phyloP scores from a whole-genome alignment of 2,113 vertebrate species.

The Clarias gariepinus region DNA sequence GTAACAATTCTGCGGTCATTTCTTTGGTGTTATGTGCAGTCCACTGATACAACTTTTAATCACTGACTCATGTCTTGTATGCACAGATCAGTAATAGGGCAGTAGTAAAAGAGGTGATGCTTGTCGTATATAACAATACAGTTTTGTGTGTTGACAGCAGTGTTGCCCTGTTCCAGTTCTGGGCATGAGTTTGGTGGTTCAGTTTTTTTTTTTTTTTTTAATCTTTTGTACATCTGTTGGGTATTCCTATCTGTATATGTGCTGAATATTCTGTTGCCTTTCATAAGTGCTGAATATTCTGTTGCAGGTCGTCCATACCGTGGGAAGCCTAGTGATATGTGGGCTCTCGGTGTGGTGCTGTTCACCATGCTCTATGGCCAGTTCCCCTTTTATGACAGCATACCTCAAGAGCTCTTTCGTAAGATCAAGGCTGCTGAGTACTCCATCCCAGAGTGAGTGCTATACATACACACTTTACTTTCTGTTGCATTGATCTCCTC shows the following conservation, averaged over 20 bases:
- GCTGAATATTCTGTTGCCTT: constrained; percentile 29
- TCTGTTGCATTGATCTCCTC: neutral
- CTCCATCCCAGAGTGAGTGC: constrained; percentile 96
- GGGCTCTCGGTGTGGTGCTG: constrained; percentile 95
- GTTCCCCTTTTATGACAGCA: constrained; percentile 99
- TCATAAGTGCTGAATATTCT: neutral
- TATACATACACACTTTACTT: neutral
- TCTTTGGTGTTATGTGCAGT: constrained; percentile 1
- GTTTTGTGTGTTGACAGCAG: neutral
- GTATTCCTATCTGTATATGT: neutral
- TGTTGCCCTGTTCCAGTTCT: neutral
- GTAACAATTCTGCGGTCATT: neutral
- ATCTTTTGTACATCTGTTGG: neutral
- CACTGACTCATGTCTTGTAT: neutral
- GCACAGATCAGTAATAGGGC: neutral
- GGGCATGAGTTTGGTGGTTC: neutral
- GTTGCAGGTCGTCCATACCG: constrained; percentile 89
- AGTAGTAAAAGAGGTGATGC: neutral
- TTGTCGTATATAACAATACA: neutral
- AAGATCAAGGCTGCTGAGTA: constrained; percentile 99
- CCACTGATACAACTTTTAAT: neutral
- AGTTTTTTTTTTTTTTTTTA: neutral
- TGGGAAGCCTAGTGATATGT: constrained; percentile 99
- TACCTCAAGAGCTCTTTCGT: constrained; percentile 99
- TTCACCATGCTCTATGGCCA: constrained; percentile 99